phyloP scores from a whole-genome alignment of 2,113 vertebrate genomes.

The Isurus oxyrinchus region DNA sequence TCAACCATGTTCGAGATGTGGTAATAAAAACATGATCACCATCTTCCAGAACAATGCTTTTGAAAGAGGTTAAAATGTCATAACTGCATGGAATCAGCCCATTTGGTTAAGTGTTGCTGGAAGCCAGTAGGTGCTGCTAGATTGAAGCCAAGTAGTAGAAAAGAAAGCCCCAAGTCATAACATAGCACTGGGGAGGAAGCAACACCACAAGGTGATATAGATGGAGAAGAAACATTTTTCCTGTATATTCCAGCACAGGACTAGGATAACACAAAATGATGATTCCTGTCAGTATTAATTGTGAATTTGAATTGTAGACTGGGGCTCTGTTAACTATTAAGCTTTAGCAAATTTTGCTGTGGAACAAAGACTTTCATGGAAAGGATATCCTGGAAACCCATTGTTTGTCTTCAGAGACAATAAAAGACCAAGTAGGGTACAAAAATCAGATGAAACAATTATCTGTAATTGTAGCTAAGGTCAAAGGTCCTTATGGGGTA shows the following conservation, averaged over 20 bases:
- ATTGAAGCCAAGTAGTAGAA: neutral
- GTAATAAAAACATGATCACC: neutral
- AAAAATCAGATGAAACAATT: too few relatives aligned
- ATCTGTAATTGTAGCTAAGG: too few relatives aligned
- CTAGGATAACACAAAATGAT: neutral
- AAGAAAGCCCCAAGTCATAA: neutral
- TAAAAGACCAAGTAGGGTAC: too few relatives aligned
- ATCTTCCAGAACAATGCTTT: neutral
- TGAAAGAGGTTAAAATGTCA: neutral
- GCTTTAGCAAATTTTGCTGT: too few relatives aligned
- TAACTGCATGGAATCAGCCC: neutral
- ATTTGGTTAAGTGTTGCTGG: neutral
- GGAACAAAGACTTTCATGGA: too few relatives aligned
- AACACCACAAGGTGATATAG: neutral
- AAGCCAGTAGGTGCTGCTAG: neutral
- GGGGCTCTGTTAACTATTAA: too few relatives aligned
- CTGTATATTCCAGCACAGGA: neutral
- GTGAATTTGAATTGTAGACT: too few relatives aligned
- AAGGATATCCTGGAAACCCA: too few relatives aligned
- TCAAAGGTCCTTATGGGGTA: too few relatives aligned
- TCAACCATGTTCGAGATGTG: neutral
- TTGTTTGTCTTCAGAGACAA: too few relatives aligned
- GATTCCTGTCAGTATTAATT: neutral
- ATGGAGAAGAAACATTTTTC: neutral
- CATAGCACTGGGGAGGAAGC: neutral